Base-by-base conservation (phyloP, 2,888 invertebrate species). In the Apamea monoglypha region DNA sequence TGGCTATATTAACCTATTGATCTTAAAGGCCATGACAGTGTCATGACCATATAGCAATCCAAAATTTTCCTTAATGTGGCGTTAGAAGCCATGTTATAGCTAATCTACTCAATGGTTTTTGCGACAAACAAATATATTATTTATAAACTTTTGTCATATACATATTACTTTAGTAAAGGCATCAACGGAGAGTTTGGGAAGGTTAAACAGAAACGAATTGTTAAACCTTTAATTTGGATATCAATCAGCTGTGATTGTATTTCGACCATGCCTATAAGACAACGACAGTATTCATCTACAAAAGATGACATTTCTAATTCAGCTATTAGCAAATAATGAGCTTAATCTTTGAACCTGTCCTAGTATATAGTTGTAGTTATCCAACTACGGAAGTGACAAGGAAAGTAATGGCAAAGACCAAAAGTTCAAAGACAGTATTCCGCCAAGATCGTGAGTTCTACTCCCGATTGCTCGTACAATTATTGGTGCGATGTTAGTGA, bases 381-480 rank as follows among this genome's bases (percentile, higher is more conserved):
- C 40, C 16, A 66, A 69, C 40, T 71, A 44, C 32, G 40, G 1
- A 70, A 75, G 67, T 44, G 80, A 72, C 80, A 84, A 73, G 69
- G 69, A 77, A 75, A 84, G 73, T 84, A 75, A 85, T 87, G 85
- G 81, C 68, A 70, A 87, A 85, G 85, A 84, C 81, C 88, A 85
- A 77, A 84, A 80, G 88, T 84, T 87, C 81, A 87, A 74, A 77
- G 85, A 87, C 80, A 84, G 80, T 80, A 71, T 84, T 79, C 73
- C 87, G 32, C 73, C 68, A 74, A 87, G 76, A 80, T 85, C 85
- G 88, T 85, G 87, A 87, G 76, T 61, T 61, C 70, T 74, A 80
- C 66, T 87, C 85, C 88, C 85, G 76, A 87, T 87, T 74, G 85
- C 74, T 87, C 16, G 80, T 81, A 78, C 82, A 81, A 87, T 81